phyloP scores from a whole-genome alignment of 2,797 vertebrate species.

The Loris lydekkerianus region DNA sequence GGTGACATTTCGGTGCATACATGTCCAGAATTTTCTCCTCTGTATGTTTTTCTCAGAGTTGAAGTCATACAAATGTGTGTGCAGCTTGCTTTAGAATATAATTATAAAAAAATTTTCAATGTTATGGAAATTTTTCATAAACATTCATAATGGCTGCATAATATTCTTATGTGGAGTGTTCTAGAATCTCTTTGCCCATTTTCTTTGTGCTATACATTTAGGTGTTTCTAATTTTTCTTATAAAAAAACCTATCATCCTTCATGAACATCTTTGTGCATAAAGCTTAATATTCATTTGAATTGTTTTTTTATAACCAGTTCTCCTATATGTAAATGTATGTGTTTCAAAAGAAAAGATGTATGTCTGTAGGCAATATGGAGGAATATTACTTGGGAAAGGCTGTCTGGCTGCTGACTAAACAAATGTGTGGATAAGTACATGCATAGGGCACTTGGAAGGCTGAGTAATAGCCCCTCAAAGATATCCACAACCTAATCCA shows the following conservation, averaged over 20 bases:
- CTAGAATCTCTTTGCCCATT: not conserved
- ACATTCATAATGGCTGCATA: not conserved
- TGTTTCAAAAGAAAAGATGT: conserved; percentile 25
- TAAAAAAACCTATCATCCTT: conserved; percentile 2
- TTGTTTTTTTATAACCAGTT: not conserved
- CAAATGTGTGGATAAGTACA: not conserved
- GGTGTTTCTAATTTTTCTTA: not conserved
- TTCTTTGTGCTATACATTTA: not conserved
- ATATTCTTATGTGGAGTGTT: not conserved
- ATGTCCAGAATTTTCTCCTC: not conserved
- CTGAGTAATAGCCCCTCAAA: not conserved
- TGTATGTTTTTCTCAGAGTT: not conserved
- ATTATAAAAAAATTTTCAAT: not conserved
- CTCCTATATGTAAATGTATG: not conserved
- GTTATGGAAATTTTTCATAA: not conserved
- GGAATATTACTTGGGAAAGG: not conserved
- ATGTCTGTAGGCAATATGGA: not conserved
- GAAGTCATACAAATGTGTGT: not conserved
- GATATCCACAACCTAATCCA: not conserved
- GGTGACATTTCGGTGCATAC: conserved; percentile 4
- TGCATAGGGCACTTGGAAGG: not conserved
- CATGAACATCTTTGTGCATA: not conserved
- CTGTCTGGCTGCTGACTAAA: not conserved
- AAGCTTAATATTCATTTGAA: not conserved
- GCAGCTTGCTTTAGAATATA: conserved; percentile 17